Evolutionary conservation across 2,113 vertebrate species (phyloP).

Genomic region (Cyprinodon tularosa): DNA sequence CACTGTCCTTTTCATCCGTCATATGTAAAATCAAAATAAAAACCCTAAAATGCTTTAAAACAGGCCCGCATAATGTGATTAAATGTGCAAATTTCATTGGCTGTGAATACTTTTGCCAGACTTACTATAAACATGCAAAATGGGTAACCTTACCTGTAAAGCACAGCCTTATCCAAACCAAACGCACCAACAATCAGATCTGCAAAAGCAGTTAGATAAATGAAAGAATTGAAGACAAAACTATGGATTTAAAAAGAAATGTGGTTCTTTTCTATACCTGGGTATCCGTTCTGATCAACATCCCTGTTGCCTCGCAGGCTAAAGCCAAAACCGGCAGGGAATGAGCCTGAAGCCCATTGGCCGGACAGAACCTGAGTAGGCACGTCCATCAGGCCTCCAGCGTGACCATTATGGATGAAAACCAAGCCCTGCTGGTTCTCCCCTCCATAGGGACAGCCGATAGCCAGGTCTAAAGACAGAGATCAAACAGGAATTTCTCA

Average conservation of each 20-base stretch:
- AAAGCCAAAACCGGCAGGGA: constrained; percentile 88
- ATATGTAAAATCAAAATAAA: no score
- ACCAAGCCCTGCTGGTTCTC: constrained; percentile 85
- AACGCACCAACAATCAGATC: constrained; percentile 93
- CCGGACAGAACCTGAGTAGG: constrained; percentile 87
- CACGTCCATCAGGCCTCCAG: constrained; percentile 72
- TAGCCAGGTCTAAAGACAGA: constrained; percentile 79
- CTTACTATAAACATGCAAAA: not conserved
- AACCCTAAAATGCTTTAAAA: not conserved
- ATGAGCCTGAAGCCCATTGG: constrained; percentile 79
- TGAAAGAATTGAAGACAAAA: not conserved
- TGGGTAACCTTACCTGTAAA: constrained; percentile 84
- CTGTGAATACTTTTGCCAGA: not conserved
- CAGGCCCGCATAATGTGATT: not conserved
- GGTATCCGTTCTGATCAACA: constrained; percentile 90
- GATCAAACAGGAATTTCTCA: no score
- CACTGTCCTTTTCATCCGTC: no score
- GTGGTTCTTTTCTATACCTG: constrained; percentile 74
- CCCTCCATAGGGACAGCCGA: constrained; percentile 88
- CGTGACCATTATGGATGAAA: constrained; percentile 83
- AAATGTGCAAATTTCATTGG: not conserved
- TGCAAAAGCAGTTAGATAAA: constrained; percentile 49
- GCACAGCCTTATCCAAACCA: constrained; percentile 84
- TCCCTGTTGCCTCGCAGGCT: constrained; percentile 86
- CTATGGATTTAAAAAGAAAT: not conserved